phyloP scores from a whole-genome alignment of 2,888 invertebrate genomes.

The Cryptocheilus praepositus region DNA sequence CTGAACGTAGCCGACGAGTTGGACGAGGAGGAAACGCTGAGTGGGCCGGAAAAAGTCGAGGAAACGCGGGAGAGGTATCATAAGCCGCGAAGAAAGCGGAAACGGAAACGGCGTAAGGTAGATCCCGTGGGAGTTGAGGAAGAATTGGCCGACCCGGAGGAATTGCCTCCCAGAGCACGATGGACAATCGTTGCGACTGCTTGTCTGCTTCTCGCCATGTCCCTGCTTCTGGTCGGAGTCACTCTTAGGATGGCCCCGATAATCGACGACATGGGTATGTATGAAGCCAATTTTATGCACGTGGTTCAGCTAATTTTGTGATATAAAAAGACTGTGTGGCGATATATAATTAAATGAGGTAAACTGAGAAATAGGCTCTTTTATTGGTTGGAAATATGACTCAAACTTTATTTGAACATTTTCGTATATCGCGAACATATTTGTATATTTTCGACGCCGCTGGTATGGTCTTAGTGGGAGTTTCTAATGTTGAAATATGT shows the following conservation, averaged over 20 bases:
- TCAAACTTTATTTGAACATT: too few relatives aligned
- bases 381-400: too few relatives aligned
- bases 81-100: slow-evolving; percentile 70
- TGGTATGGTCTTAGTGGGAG: too few relatives aligned
- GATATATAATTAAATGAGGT: too few relatives aligned
- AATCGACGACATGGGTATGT: slow-evolving; percentile 96
- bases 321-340: too few relatives aligned
- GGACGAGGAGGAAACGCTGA: slow-evolving; percentile 68
- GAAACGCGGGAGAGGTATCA: slow-evolving; percentile 62
- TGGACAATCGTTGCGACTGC: slow-evolving; percentile 96
- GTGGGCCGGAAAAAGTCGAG: slow-evolving; percentile 56
- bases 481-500: too few relatives aligned
- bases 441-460: too few relatives aligned
- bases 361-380: too few relatives aligned
- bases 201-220: slow-evolving; percentile 90
- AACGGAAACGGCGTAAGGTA: slow-evolving; percentile 69
- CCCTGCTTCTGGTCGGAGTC: slow-evolving; percentile 92
- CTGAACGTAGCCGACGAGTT: slow-evolving; percentile 76
- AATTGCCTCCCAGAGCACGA: slow-evolving; percentile 88
- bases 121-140: slow-evolving; percentile 64
- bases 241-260: slow-evolving; percentile 95
- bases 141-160: slow-evolving; percentile 86
- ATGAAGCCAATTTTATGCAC: neutral
- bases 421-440: too few relatives aligned
- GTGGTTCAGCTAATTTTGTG: too few relatives aligned